Conservation (phyloP, 2,113 vertebrate species). For the Ictidomys tridecemlineatus region DNA sequence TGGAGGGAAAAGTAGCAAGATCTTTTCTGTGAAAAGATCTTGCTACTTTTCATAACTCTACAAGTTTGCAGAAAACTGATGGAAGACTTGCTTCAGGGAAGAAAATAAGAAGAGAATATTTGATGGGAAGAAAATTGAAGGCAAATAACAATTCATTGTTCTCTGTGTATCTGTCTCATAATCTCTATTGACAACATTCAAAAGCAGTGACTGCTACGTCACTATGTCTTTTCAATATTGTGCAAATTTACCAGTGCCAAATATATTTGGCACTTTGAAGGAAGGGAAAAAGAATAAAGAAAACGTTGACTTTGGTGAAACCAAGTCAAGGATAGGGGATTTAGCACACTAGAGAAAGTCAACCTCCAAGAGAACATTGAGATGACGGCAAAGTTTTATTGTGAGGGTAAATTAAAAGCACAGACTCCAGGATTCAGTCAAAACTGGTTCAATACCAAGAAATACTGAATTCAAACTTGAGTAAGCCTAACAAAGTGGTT, state of each 20-base stretch:
- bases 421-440: background rate
- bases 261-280: background rate
- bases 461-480: background rate
- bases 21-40: background rate
- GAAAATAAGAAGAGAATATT: background rate
- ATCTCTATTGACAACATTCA: background rate
- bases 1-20: too few species aligned
- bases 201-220: background rate
- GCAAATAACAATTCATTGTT: background rate
- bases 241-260: background rate
- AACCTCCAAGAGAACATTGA: background rate
- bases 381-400: background rate
- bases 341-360: background rate
- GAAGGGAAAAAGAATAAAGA: background rate
- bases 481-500: background rate
- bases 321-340: background rate
- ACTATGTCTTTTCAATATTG: background rate
- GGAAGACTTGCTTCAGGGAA: background rate
- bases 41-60: background rate
- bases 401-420: background rate
- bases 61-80: background rate
- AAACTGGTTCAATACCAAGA: background rate
- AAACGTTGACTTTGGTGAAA: background rate
- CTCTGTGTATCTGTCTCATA: background rate
- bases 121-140: background rate